Base-by-base conservation (phyloP, 2,888 invertebrate species). In the Parapristionchus giblindavisi region DNA sequence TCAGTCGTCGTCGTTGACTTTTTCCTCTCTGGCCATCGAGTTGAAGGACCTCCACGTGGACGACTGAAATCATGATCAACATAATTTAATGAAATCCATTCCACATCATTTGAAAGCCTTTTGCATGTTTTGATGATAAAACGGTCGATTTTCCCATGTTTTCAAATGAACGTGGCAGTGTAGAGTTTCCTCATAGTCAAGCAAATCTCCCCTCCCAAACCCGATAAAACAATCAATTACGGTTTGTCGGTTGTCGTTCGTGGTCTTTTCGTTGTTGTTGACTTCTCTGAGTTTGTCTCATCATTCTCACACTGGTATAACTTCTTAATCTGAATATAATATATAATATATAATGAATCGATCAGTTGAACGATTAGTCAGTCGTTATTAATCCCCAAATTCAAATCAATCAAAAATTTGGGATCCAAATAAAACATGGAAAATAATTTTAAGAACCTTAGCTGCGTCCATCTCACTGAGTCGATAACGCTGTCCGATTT, bases 301-400 rank as follows among this genome's bases (percentile, higher is more conserved):
- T 61, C 75, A 4, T 80, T 80, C 21, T 81, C 83, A 80, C 90
- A 90, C 5, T 85, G 83, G 80, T 90, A 90, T 56, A 89, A 84
- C 78, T 88, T 88, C 71, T 88, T 87, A 11, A 83, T 74, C 79
- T 78, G 65, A 34, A 81, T n/a, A n/a, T n/a, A n/a, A n/a, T n/a
- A n/a, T n/a, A n/a, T n/a, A n/a, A n/a, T n/a, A n/a, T n/a, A n/a
- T n/a, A n/a, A n/a, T n/a, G n/a, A n/a, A n/a, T n/a, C n/a, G n/a
- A n/a, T n/a, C n/a, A n/a, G n/a, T n/a, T n/a, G n/a, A n/a, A n/a
- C n/a, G n/a, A n/a, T n/a, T n/a, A n/a, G n/a, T n/a, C n/a, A n/a
- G n/a, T n/a, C n/a, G n/a, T n/a, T n/a, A n/a, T n/a, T n/a, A n/a
- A n/a, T n/a, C n/a, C n/a, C n/a, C n/a, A n/a, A n/a, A n/a, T n/a